phyloP scores from a whole-genome alignment of 2,888 invertebrate genomes.

The Sesia apiformis region DNA sequence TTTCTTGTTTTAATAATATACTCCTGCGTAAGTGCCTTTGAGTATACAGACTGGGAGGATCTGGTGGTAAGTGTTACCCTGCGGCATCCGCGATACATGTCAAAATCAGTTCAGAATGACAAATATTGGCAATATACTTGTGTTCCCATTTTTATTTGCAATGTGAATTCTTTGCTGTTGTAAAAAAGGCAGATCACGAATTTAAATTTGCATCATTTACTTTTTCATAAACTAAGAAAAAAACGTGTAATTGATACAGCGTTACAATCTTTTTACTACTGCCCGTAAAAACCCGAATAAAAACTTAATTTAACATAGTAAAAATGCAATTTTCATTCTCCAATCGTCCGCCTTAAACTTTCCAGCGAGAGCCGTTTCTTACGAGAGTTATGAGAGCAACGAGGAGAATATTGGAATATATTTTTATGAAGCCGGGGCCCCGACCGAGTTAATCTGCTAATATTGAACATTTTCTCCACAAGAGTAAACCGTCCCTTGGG shows the following conservation, averaged over 20 bases:
- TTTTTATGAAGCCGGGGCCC: conserved; percentile 58
- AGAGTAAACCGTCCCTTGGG: conserved; percentile 36
- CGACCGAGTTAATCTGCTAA: conserved; percentile 63
- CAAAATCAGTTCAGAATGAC: no score
- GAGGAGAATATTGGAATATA: conserved; percentile 63
- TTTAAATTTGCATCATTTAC: no score
- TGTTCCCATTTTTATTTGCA: no score
- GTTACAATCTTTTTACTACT: conserved; percentile 18
- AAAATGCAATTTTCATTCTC: conserved; percentile 65
- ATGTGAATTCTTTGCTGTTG: no score
- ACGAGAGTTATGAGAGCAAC: conserved; percentile 57
- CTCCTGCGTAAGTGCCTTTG: no score
- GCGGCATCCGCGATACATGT: no score
- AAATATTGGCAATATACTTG: no score
- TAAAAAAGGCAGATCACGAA: no score
- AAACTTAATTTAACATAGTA: conserved; percentile 61
- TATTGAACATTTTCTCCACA: conserved; percentile 43
- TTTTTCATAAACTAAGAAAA: neutral
- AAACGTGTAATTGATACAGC: conserved; percentile 13
- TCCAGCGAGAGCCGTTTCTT: conserved; percentile 57
- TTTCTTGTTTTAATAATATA: no score
- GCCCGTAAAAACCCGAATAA: conserved; percentile 53
- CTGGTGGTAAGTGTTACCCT: no score
- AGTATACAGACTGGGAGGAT: no score
- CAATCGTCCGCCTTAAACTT: conserved; percentile 62